Base-by-base conservation (phyloP, 2,888 invertebrate species). In the Andrena haemorrhoa region DNA sequence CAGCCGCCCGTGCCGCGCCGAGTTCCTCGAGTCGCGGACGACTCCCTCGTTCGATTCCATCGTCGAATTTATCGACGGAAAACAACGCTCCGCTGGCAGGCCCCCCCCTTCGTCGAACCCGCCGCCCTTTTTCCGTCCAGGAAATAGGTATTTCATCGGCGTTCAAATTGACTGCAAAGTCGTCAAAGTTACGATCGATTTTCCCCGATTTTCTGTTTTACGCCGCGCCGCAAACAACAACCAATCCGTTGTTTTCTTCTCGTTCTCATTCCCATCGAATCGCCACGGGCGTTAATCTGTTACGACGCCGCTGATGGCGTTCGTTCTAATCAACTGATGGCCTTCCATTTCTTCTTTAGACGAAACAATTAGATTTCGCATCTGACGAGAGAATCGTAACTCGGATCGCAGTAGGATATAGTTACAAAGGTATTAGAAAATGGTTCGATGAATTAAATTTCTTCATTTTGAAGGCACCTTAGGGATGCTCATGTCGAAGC, bases 91-190 rank as follows among this genome's bases (percentile, higher is more conserved):
- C 64, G 78, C 61, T 76, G 64, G 60, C 80, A 73, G 51, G 10
- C 41, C 12, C 41, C 66, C 75, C 68, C 63, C 53, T 72, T 66
- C 78, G 56, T 23, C 68, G 71, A 41, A 64, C 76, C 53, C 72
- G 80, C 64, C 71, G 64, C 76, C 78, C 79, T 84, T 78, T 81
- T 87, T 80, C 76, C 83, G 79, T 70, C 60, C 82, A 80, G 84
- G 87, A 89, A 89, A 88, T 88, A 84, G 84, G 89, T 84, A 86
- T 87, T 89, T 88, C 88, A 88, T 88, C 84, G 89, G 66, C 80
- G 86, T 86, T 87, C 84, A 89, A 89, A 89, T 89, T 89, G 88
- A 87, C 84, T 83, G 86, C 88, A 77, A 82, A 82, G 74, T 87
- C 89, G 84, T 89, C 87, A 86, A 84, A 88, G 84, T 86, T 86